Conservation (phyloP, 2,797 vertebrate genomes). For the Perodicticus potto region DNA sequence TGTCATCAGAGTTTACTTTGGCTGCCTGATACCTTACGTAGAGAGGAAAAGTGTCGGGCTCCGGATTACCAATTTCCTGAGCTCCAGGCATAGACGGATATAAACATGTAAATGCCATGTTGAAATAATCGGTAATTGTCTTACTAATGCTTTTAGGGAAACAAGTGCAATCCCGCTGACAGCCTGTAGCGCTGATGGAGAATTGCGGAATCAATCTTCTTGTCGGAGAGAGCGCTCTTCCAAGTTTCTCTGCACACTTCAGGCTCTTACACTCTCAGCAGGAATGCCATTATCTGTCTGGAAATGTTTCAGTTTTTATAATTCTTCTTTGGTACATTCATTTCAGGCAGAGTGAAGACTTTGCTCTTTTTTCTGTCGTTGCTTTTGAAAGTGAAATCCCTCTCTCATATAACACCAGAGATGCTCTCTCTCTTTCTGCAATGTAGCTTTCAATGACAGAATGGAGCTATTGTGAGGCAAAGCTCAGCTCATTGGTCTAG, state of each 20-base stretch:
- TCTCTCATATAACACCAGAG: neutral
- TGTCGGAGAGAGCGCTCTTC: conserved; percentile 69
- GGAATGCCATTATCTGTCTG: conserved; percentile 79
- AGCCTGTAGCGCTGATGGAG: conserved; percentile 62
- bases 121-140: conserved; percentile 66
- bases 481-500: neutral
- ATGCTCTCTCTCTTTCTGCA: neutral
- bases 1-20: neutral
- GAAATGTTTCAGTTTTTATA: conserved; percentile 76
- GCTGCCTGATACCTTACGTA: neutral
- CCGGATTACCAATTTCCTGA: conserved; percentile 15
- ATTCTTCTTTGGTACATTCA: neutral
- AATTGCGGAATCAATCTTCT: conserved; percentile 79
- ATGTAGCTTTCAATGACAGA: neutral
- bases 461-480: neutral
- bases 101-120: conserved; percentile 23
- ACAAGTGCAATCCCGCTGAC: conserved; percentile 12
- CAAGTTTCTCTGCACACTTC: neutral
- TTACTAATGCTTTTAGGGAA: conserved; percentile 76
- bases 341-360: conserved; percentile 53
- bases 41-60: neutral
- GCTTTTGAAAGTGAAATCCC: conserved; percentile 19
- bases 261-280: conserved; percentile 73
- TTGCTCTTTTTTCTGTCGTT: neutral
- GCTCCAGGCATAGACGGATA: neutral